Evolutionary conservation across 2,113 vertebrate species (phyloP).

Genomic region (Calypte anna): DNA sequence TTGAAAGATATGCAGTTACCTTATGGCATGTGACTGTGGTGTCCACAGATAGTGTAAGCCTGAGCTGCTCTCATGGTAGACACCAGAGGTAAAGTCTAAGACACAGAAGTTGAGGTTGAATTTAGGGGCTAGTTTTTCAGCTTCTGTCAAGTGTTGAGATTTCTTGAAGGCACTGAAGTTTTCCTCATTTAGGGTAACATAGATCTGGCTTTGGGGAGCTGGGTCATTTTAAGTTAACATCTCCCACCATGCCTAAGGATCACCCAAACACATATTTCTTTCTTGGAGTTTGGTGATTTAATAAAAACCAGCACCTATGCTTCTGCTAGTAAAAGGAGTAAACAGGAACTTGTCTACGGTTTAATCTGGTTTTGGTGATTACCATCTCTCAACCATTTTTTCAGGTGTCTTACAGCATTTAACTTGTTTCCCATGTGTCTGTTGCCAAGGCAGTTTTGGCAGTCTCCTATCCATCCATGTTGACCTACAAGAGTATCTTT

Average conservation of each 20-base stretch:
- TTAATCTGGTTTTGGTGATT: neutral
- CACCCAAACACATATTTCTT: neutral
- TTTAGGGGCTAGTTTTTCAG: neutral
- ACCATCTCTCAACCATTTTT: neutral
- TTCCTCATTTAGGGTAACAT: neutral
- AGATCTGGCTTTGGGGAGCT: neutral
- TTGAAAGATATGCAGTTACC: neutral
- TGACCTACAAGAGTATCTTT: neutral
- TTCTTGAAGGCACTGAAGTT: neutral
- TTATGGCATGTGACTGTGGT: neutral
- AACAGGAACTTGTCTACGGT: neutral
- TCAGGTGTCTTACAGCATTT: neutral
- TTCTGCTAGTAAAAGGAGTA: neutral
- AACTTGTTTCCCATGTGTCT: neutral
- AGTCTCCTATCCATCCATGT: neutral
- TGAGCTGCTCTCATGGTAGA: neutral
- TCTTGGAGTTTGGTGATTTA: neutral
- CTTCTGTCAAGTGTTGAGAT: neutral
- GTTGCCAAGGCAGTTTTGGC: neutral
- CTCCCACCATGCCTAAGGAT: neutral
- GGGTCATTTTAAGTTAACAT: neutral
- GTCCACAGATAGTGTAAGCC: neutral
- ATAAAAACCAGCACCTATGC: neutral
- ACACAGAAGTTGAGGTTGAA: neutral
- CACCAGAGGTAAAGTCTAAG: neutral